These are phyloP conservation scores for Sycophaga agraensis DNA, from an alignment of 1,140 invertebrate genomes.

Conservation along the genomic window DNA sequence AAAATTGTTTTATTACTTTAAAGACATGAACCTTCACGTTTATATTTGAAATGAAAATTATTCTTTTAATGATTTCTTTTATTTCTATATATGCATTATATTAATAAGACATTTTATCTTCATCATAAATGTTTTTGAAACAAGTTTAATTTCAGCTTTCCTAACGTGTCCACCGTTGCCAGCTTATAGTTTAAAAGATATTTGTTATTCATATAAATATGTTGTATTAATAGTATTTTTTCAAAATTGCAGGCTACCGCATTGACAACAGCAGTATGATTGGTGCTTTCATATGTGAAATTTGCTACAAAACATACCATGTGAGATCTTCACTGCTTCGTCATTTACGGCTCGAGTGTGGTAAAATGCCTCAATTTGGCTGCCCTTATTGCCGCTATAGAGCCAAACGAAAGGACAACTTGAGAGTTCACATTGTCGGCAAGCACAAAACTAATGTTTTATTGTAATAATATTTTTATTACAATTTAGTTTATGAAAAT, in stretches of 20 bases:
- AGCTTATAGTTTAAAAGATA: no score
- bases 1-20: no score
- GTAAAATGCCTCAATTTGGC: conserved; percentile 67
- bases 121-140: no score
- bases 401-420: conserved; percentile 57
- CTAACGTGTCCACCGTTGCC: no score
- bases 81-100: no score
- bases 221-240: no score
- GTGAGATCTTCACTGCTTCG: conserved; percentile 54
- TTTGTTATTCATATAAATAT: no score
- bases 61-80: no score
- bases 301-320: conserved; percentile 53
- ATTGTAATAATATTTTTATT: not conserved
- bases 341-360: conserved; percentile 69
- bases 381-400: conserved; percentile 64
- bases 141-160: no score
- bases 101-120: no score
- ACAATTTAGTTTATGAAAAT: not conserved
- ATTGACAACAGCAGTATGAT: conserved; percentile 4
- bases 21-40: no score
- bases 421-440: conserved; percentile 46
- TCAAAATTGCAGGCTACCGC: conserved; percentile 29
- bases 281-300: conserved; percentile 43
- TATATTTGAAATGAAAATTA: no score
- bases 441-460: conserved; percentile 38